Conservation (phyloP, 2,888 invertebrate species). For the Phalera bucephala region DNA sequence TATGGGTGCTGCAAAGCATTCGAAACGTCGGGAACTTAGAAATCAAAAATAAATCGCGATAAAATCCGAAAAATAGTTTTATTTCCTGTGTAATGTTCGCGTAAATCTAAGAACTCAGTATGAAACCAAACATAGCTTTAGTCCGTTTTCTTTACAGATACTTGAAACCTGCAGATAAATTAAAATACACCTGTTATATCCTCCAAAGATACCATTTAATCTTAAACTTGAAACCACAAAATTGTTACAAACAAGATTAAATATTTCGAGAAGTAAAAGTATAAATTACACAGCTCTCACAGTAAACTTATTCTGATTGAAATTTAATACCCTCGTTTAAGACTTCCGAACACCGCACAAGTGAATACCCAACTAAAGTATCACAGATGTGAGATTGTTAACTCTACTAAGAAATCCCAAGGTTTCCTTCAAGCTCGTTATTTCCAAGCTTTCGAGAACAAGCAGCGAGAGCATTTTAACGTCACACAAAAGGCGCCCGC, state of each 20-base stretch:
- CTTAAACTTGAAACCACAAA: too few species aligned
- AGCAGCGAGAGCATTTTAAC: constrained; percentile 35
- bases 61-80: too few species aligned
- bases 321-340: constrained; percentile 26
- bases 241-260: background rate
- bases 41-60: too few species aligned
- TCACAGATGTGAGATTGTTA: constrained; percentile 40
- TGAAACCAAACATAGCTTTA: too few species aligned
- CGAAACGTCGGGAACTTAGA: too few species aligned
- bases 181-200: too few species aligned
- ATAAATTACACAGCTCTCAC: background rate
- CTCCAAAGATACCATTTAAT: too few species aligned
- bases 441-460: constrained; percentile 35
- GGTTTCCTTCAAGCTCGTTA: constrained; percentile 45
- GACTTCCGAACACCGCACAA: constrained; percentile 18
- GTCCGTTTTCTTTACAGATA: too few species aligned
- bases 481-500: constrained; percentile 43
- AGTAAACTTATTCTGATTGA: constrained; percentile 26
- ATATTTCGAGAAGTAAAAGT: background rate
- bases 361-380: constrained; percentile 28
- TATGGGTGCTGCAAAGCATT: too few species aligned
- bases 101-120: too few species aligned
- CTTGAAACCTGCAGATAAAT: too few species aligned
- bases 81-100: too few species aligned
- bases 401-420: constrained; percentile 41